Percentiles rank a stretch among this genome's conserved stretches.
Evolutionary conservation across 1,140 invertebrate genomes (phyloP).

Genomic region (Penaeus japonicus): DNA sequence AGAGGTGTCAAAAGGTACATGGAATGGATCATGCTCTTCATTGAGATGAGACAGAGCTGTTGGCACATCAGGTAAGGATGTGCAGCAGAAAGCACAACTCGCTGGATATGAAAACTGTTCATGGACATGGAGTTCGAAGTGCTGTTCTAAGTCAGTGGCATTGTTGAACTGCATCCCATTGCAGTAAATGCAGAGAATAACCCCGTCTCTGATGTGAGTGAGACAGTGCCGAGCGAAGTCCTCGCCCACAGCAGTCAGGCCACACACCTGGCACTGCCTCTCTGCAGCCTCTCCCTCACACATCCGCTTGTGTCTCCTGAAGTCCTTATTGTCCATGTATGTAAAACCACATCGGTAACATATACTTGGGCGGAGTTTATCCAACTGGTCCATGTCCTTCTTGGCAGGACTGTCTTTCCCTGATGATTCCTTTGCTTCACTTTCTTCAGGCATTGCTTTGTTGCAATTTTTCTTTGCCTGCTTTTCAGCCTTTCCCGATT

Average conservation of each 20-base stretch:
- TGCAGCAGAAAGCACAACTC: constrained; percentile 56
- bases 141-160: constrained; percentile 42
- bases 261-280: constrained; percentile 50
- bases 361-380: constrained; percentile 45
- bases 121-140: constrained; percentile 59
- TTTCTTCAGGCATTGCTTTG: constrained; percentile 7
- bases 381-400: constrained; percentile 40
- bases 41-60: constrained; percentile 52
- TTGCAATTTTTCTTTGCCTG: neutral
- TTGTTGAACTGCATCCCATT: constrained; percentile 54
- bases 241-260: constrained; percentile 40
- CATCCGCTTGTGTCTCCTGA: constrained; percentile 45
- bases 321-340: constrained; percentile 50
- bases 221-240: constrained; percentile 54
- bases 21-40: constrained; percentile 53
- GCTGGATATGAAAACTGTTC: constrained; percentile 58
- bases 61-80: constrained; percentile 51
- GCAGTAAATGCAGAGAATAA: constrained; percentile 56
- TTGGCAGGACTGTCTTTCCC: constrained; percentile 33
- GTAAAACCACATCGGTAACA: constrained; percentile 56
- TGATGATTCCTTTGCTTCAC: neutral
- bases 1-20: constrained; percentile 49
- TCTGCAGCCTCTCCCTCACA: constrained; percentile 51
- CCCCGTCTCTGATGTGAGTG: constrained; percentile 51
- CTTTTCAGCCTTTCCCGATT: constrained; percentile 28